A percentile compares a stretch with the other conserved stretches of the same genome.
These are phyloP conservation scores for Drosophila takahashii DNA, from an alignment of 1,140 invertebrate genomes.

Conservation along the genomic window DNA sequence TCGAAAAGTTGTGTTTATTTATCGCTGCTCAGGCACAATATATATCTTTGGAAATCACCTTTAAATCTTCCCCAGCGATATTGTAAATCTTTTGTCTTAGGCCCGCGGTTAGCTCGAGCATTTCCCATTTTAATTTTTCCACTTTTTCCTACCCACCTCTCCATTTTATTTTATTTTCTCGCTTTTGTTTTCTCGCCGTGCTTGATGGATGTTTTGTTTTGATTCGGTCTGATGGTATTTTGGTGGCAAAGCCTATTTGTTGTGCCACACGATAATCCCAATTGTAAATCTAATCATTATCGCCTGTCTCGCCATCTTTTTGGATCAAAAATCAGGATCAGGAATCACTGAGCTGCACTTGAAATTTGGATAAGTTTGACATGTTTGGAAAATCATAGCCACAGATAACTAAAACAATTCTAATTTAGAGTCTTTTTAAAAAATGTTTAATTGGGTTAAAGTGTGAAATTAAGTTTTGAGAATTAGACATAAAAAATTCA, in stretches of 20 bases:
- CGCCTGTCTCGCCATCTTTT: constrained; percentile 10
- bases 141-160: constrained; percentile 10
- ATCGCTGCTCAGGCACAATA: constrained; percentile 79
- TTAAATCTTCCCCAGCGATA: constrained; percentile 83
- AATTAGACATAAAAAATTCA: too few relatives aligned
- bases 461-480: too few relatives aligned
- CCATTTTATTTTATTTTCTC: constrained; percentile 32
- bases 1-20: constrained; percentile 78
- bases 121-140: constrained; percentile 43
- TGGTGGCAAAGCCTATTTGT: constrained; percentile 39
- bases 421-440: too few relatives aligned
- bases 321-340: background rate
- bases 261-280: constrained; percentile 32
- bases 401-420: too few relatives aligned
- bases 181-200: constrained; percentile 34
- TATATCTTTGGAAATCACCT: constrained; percentile 83
- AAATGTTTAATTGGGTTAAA: too few relatives aligned
- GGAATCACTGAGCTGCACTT: too few relatives aligned
- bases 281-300: constrained; percentile 50
- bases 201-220: constrained; percentile 83
- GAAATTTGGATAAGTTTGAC: too few relatives aligned
- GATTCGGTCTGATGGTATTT: constrained; percentile 79
- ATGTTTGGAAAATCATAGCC: too few relatives aligned
- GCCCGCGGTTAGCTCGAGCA: constrained; percentile 60
- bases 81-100: constrained; percentile 83